These are phyloP conservation scores for Aquila chrysaetos DNA, from an alignment of 2,797 vertebrate genomes.

Conservation along the genomic window DNA sequence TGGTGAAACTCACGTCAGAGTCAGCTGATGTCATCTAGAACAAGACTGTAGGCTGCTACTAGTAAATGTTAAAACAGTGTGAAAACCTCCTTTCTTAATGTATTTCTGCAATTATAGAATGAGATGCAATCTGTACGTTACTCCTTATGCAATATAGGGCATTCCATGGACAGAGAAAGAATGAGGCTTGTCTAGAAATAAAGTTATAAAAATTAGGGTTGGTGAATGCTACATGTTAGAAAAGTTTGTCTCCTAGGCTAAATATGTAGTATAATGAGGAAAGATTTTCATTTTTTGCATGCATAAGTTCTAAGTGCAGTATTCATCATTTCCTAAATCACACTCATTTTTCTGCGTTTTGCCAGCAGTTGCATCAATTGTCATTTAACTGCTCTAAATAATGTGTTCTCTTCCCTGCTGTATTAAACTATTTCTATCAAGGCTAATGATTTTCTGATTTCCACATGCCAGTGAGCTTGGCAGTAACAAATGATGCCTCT, in stretches of 20 bases:
- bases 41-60: neutral
- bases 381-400: slow-evolving; percentile 76
- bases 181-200: slow-evolving; percentile 12
- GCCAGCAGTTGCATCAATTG: slow-evolving; percentile 67
- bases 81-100: neutral
- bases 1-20: neutral
- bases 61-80: neutral
- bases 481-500: slow-evolving; percentile 72
- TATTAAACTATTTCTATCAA: slow-evolving; percentile 74
- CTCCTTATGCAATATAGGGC: neutral
- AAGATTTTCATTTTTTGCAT: slow-evolving; percentile 56
- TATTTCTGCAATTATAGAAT: neutral
- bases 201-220: slow-evolving; percentile 49
- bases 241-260: slow-evolving; percentile 42
- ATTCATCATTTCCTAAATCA: slow-evolving; percentile 70
- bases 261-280: slow-evolving; percentile 49
- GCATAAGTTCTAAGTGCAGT: slow-evolving; percentile 41
- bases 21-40: neutral
- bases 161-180: neutral
- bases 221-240: slow-evolving; percentile 18
- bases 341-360: slow-evolving; percentile 56
- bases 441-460: slow-evolving; percentile 79
- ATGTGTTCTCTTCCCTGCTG: slow-evolving; percentile 69
- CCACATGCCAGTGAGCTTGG: slow-evolving; percentile 71
- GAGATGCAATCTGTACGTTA: neutral